Percentiles rank a stretch among this genome's conserved stretches.
Conservation (phyloP, 92 coral and sea anemone species). For the Epizoanthus ramosus region DNA sequence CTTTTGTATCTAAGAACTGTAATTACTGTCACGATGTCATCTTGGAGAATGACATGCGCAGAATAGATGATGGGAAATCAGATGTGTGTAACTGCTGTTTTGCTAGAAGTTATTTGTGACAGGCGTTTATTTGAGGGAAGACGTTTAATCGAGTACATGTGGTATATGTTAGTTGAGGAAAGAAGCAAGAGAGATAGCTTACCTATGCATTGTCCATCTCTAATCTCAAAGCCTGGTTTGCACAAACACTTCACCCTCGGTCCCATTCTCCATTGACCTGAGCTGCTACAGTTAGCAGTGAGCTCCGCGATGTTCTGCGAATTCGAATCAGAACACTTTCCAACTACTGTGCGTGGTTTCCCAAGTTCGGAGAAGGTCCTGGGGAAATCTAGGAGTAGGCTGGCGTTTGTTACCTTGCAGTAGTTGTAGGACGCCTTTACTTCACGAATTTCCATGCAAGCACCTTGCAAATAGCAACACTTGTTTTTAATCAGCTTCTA, state of each 20-base stretch:
- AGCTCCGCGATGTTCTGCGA: conserved; percentile 49
- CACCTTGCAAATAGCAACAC: conserved; percentile 42
- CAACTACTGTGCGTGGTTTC: conserved; percentile 42
- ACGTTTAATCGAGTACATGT: too few species aligned
- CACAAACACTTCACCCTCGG: conserved; percentile 66
- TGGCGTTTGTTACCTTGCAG: conserved; percentile 55
- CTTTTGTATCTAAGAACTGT: too few species aligned
- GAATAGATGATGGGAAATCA: too few species aligned
- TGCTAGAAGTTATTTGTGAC: too few species aligned
- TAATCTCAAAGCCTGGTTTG: conserved; percentile 68
- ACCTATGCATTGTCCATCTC: conserved; percentile 11
- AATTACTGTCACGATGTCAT: too few species aligned
- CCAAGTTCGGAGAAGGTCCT: conserved; percentile 68
- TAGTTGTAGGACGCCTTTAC: conserved; percentile 60
- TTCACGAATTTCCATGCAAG: conserved; percentile 53
- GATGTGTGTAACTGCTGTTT: too few species aligned
- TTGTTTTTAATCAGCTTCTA: too few species aligned
- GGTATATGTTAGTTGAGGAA: too few species aligned
- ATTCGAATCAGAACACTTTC: conserved; percentile 63
- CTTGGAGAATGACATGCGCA: too few species aligned
- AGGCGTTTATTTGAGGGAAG: too few species aligned
- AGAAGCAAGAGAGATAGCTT: background rate
- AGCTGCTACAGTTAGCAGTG: conserved; percentile 62
- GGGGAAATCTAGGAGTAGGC: conserved; percentile 57
- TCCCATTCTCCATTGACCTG: conserved; percentile 76